Conservation (phyloP, 2,797 vertebrate species). For the Scolopax bukidnonensis region DNA sequence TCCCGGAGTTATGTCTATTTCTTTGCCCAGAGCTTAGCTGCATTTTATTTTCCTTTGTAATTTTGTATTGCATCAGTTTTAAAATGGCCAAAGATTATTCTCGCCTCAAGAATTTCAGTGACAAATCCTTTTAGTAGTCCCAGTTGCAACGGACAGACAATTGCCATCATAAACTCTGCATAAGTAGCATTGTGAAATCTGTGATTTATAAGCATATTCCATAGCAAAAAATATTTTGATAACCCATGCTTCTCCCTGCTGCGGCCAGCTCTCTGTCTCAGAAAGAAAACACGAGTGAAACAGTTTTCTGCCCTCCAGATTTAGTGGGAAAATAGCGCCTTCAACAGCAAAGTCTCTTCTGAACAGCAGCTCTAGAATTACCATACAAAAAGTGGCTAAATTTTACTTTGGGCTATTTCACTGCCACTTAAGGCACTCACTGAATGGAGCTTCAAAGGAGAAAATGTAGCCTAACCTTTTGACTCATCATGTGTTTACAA, state of each 20-base stretch:
- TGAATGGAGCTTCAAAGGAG: not conserved
- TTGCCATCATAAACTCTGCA: not conserved
- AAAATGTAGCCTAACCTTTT: not conserved
- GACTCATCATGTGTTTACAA: not conserved
- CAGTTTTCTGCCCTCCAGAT: not conserved
- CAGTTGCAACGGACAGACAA: not conserved
- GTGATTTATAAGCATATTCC: slow-evolving; percentile 23
- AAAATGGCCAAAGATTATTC: slow-evolving; percentile 30
- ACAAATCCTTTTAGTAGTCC: slow-evolving; percentile 30
- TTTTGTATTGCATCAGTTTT: not conserved
- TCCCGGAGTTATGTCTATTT: not conserved
- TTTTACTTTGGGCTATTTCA: slow-evolving; percentile 3
- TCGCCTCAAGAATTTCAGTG: not conserved
- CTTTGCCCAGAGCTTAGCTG: not conserved
- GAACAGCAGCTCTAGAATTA: slow-evolving; percentile 15
- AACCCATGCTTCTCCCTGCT: not conserved
- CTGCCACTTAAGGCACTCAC: not conserved
- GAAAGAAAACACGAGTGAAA: not conserved
- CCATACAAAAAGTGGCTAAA: not conserved
- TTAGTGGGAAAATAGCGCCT: slow-evolving; percentile 29
- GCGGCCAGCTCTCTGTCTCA: not conserved
- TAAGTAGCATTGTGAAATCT: slow-evolving; percentile 31
- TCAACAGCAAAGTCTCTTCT: slow-evolving; percentile 14
- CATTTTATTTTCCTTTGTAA: slow-evolving; percentile 7
- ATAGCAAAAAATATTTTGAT: slow-evolving; percentile 29